These are phyloP conservation scores for Discoglossus pictus DNA, from an alignment of 2,797 vertebrate species.

Conservation along the genomic window DNA sequence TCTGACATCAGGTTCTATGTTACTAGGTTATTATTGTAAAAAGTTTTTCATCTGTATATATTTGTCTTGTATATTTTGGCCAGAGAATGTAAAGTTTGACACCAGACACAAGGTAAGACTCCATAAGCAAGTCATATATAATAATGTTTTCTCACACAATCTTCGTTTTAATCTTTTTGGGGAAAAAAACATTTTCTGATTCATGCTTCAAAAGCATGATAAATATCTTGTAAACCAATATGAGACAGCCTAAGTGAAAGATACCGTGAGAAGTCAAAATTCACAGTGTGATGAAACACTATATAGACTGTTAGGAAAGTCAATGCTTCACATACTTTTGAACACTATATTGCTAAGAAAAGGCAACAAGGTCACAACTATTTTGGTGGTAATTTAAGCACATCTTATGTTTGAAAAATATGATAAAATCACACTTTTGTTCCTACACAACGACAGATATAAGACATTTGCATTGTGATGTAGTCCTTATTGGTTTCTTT, in stretches of 20 bases:
- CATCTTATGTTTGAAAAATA: not conserved
- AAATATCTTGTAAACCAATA: slow-evolving; percentile 7
- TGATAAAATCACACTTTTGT: no score
- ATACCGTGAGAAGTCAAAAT: not conserved
- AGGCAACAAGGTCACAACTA: not conserved
- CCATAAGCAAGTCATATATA: slow-evolving; percentile 1
- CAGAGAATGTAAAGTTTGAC: slow-evolving; percentile 4
- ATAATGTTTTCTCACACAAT: slow-evolving; percentile 7
- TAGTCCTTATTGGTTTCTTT: no score
- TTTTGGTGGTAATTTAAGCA: not conserved
- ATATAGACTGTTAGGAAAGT: not conserved
- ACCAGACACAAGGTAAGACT: not conserved
- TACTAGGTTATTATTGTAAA: slow-evolving; percentile 4
- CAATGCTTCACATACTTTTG: not conserved
- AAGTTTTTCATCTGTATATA: not conserved
- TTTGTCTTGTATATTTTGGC: not conserved
- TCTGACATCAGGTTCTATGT: not conserved
- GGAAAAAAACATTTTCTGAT: not conserved
- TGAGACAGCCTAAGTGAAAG: not conserved
- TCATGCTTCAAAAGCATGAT: not conserved
- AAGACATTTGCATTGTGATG: no score
- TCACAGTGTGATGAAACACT: not conserved
- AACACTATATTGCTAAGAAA: not conserved
- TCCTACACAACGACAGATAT: no score
- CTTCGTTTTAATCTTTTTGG: not conserved